Evolutionary conservation across 1,140 invertebrate genomes (phyloP).

Genomic region (Lasioglossum baleicum): DNA sequence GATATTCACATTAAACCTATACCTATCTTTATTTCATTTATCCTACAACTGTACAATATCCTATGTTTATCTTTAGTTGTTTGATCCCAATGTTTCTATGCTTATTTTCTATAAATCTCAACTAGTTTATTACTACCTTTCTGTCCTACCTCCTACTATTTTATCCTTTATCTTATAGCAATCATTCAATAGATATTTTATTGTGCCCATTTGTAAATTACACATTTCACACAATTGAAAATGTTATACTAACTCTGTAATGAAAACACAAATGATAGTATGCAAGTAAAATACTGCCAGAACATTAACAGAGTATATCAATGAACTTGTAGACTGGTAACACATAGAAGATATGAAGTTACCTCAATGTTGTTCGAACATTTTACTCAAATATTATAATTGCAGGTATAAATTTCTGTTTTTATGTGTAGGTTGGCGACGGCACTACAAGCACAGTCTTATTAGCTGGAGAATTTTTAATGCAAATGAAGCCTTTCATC

Average conservation of each 20-base stretch:
- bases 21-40: too few relatives aligned
- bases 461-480: conserved; percentile 96
- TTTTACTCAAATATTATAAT: conserved; percentile 16
- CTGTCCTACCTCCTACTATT: too few relatives aligned
- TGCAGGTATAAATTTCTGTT: conserved; percentile 13
- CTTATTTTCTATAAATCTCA: too few relatives aligned
- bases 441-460: conserved; percentile 98
- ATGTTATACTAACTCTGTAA: conserved; percentile 21
- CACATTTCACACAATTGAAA: too few relatives aligned
- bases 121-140: too few relatives aligned
- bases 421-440: conserved; percentile 91
- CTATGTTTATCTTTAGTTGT: too few relatives aligned
- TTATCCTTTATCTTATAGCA: too few relatives aligned
- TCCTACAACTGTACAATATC: too few relatives aligned
- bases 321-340: conserved; percentile 69
- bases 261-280: conserved; percentile 7
- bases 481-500: conserved; percentile 96
- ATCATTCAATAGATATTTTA: too few relatives aligned
- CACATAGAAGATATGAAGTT: conserved; percentile 61
- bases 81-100: too few relatives aligned
- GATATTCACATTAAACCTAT: too few relatives aligned
- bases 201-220: too few relatives aligned
- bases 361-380: conserved; percentile 66
- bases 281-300: conserved; percentile 28
- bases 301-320: conserved; percentile 60